phyloP scores from a whole-genome alignment of 2,113 vertebrate genomes.

The Neolamprologus cancellatus region DNA sequence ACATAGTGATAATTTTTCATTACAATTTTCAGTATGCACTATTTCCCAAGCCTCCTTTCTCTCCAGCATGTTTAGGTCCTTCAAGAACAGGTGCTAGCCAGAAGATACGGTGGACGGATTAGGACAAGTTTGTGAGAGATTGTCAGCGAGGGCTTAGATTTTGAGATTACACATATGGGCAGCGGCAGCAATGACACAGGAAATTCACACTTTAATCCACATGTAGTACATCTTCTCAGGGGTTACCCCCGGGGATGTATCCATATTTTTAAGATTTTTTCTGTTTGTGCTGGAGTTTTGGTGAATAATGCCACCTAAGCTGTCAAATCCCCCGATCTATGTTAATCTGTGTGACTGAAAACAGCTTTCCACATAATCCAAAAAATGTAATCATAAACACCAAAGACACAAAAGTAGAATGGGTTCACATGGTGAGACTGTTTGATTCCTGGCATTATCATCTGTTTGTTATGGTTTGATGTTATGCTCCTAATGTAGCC shows the following conservation, averaged over 20 bases:
- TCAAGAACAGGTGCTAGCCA: conserved; percentile 47
- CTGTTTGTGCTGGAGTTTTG: neutral
- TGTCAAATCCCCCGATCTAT: conserved; percentile 25
- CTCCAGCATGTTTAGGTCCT: neutral
- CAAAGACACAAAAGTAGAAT: neutral
- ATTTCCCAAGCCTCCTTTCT: neutral
- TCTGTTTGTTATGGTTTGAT: neutral
- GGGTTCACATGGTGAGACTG: neutral
- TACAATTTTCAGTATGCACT: neutral
- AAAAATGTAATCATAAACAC: neutral
- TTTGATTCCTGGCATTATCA: neutral
- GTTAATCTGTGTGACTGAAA: conserved; percentile 1
- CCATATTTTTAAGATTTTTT: conserved; percentile 9
- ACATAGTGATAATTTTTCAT: neutral
- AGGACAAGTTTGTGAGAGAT: conserved; percentile 45
- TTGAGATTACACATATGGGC: conserved; percentile 53
- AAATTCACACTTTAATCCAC: conserved; percentile 58
- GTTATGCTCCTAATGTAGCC: neutral
- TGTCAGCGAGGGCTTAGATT: conserved; percentile 33
- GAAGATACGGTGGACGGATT: conserved; percentile 36
- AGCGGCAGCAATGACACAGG: conserved; percentile 26
- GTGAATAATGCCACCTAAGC: conserved; percentile 31
- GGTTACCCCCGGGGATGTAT: neutral
- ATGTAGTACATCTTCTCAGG: conserved; percentile 8
- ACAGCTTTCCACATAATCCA: neutral